phyloP scores from a whole-genome alignment of 2,888 invertebrate genomes.

The Microctonus aethiopoides region DNA sequence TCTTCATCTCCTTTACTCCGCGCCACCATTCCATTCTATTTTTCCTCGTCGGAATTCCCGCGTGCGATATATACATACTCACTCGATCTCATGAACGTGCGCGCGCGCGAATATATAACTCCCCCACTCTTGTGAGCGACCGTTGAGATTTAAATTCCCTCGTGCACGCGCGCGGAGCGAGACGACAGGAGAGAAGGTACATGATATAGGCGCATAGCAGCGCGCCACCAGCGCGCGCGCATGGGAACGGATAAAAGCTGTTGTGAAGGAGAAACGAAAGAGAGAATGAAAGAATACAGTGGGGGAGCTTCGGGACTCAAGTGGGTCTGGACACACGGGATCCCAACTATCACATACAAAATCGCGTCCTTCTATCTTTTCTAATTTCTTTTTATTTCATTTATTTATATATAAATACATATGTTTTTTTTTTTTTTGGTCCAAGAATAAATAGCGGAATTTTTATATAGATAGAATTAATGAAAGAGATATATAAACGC shows the following conservation, averaged over 20 bases:
- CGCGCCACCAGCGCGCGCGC: background rate
- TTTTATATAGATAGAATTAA: too few relatives aligned
- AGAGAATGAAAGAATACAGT: background rate
- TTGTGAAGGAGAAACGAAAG: background rate
- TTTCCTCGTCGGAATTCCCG: slow-evolving; percentile 24
- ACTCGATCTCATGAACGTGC: slow-evolving; percentile 13
- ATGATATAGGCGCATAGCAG: slow-evolving; percentile 1
- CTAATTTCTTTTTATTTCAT: too few relatives aligned
- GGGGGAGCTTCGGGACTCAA: background rate
- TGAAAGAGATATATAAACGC: background rate
- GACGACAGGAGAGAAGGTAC: slow-evolving; percentile 54
- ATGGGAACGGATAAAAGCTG: background rate
- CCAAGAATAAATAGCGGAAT: too few relatives aligned
- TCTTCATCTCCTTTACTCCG: background rate
- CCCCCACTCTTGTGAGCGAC: slow-evolving; percentile 51
- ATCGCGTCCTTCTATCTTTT: background rate
- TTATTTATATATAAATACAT: too few relatives aligned
- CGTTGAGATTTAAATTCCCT: slow-evolving; percentile 67
- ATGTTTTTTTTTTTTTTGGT: too few relatives aligned
- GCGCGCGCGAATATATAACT: slow-evolving; percentile 7
- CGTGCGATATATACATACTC: background rate
- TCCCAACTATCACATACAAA: background rate
- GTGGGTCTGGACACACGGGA: background rate
- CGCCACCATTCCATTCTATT: slow-evolving; percentile 4
- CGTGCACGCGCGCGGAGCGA: slow-evolving; percentile 43